A percentile compares a stretch with the other conserved stretches of the same genome.
phyloP scores from a whole-genome alignment of 2,113 vertebrate species.

The Calypte anna region DNA sequence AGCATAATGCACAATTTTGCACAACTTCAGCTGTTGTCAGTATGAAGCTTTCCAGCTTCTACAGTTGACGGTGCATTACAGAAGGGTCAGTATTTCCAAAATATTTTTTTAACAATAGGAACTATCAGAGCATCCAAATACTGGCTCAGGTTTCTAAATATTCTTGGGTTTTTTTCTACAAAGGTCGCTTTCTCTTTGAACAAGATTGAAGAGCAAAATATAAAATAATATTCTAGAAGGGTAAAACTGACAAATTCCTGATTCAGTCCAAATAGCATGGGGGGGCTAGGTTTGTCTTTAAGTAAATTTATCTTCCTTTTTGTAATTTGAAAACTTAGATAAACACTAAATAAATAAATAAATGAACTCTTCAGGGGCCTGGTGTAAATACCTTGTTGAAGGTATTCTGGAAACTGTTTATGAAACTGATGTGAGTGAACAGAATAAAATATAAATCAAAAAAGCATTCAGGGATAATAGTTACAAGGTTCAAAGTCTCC shows the following conservation, averaged over 20 bases:
- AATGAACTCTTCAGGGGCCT: neutral
- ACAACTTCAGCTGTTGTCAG: neutral
- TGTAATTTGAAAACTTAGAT: neutral
- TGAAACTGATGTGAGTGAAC: neutral
- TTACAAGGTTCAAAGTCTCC: neutral
- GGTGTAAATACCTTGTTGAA: neutral
- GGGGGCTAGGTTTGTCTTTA: slow-evolving; percentile 16
- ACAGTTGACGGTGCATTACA: neutral
- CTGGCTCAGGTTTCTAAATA: neutral
- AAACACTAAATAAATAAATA: neutral
- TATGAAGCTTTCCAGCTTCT: neutral
- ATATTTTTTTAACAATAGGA: neutral
- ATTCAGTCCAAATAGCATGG: slow-evolving; percentile 36
- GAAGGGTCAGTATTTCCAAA: slow-evolving; percentile 13
- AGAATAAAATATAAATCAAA: neutral
- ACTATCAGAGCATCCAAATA: neutral
- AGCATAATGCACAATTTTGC: neutral
- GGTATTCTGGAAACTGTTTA: neutral
- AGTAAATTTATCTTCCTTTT: neutral
- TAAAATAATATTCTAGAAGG: neutral
- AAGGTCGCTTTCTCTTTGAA: neutral
- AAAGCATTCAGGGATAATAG: neutral
- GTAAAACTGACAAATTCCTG: neutral
- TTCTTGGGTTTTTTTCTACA: neutral
- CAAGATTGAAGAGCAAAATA: neutral